These are phyloP conservation scores for Tringa solitaria DNA, from an alignment of 2,113 vertebrate genomes.

Conservation along the genomic window DNA sequence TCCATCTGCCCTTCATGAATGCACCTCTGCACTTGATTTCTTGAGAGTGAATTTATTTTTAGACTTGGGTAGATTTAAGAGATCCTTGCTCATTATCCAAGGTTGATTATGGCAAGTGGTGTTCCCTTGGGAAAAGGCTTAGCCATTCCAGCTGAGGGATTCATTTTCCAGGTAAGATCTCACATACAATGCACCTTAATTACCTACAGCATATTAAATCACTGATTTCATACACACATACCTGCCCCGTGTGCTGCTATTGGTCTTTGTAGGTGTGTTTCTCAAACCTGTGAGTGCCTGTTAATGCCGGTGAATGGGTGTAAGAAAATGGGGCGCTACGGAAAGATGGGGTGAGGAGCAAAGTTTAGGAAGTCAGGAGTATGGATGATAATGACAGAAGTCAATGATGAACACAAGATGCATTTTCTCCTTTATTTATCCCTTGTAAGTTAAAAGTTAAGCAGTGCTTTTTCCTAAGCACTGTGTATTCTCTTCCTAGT, in stretches of 20 bases:
- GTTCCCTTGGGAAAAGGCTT: neutral
- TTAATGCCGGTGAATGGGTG: neutral
- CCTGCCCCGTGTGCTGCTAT: too few species aligned
- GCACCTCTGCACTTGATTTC: neutral
- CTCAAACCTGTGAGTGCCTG: neutral
- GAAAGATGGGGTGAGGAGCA: neutral
- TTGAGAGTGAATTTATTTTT: neutral
- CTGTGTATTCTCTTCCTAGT: neutral
- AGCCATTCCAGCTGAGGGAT: neutral
- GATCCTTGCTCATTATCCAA: neutral
- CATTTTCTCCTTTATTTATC: neutral
- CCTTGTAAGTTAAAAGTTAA: neutral
- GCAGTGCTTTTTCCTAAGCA: neutral
- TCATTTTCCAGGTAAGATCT: neutral
- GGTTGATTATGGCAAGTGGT: neutral
- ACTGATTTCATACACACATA: accelerated
- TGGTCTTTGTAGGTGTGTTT: neutral
- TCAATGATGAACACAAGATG: neutral
- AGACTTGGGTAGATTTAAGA: neutral
- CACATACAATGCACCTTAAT: too few species aligned
- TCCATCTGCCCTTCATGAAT: neutral
- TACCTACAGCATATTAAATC: neutral
- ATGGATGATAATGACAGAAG: neutral
- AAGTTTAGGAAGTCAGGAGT: neutral
- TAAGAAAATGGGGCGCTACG: accelerated